Base-by-base conservation (phyloP, 2,113 vertebrate genomes). In the Telmatochromis brichardi region DNA sequence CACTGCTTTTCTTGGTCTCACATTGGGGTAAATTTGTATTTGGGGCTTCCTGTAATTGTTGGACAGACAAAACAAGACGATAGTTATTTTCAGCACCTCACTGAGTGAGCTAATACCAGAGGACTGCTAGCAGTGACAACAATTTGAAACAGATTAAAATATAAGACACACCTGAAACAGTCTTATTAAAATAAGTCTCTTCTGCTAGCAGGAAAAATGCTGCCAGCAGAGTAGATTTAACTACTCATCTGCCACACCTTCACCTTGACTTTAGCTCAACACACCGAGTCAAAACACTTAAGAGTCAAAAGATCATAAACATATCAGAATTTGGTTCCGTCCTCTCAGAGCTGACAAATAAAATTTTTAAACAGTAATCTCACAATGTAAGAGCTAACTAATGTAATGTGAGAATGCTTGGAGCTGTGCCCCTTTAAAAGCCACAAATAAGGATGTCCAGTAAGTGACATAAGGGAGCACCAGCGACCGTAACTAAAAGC, bases 401-500 rank as follows among this genome's bases (percentile, higher is more conserved):
- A 86, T 50, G 51, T 54, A 42, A 53, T n/a, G 47, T 19, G 51
- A 31, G 21, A 57, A 81, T 58, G 23, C 35, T 80, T 53, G 35
- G 55, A 63, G 19, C 7, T 0, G 1, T 55, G 2, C 9, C 58
- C 33, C 15, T 19, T n/a, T 14, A 40, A 82, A 19, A 26, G 9
- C 53, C 33, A 14, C 13, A 50, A 85, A 55, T 68, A 80, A 79
- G 79, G 23, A 79, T 28, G 71, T 51, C 55, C 28, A 68, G 28
- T 35, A 78, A 31, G 26, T 68, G 81, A 82, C 54, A 79, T 51
- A 84, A 28, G 65, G 47, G 2, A 51, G 5, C 1, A 10, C 84
- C 73, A 23, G 2, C 6, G 51, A 84, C 51, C 31, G 47, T 51
- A 68, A 85, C 63, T 82, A 54, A 87, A 82, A 85, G 23, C 42